Percentiles rank a stretch among this genome's conserved stretches.
These are phyloP conservation scores for Helicoverpa assulta DNA, from an alignment of 2,888 invertebrate genomes.

Conservation along the genomic window DNA sequence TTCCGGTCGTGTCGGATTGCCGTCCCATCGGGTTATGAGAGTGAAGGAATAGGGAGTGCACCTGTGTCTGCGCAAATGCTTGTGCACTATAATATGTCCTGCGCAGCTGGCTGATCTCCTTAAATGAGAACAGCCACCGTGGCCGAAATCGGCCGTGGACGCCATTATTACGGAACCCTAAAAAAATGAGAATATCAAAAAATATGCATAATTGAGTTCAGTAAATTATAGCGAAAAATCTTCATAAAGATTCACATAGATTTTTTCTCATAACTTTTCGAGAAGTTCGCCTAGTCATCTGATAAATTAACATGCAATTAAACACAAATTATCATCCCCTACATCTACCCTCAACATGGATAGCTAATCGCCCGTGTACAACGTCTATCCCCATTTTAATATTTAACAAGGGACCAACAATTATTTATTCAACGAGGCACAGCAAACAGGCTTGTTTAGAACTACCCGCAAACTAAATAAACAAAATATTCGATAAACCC, in stretches of 20 bases:
- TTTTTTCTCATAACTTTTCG: not conserved
- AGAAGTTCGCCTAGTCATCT: not conserved
- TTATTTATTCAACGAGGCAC: constrained; percentile 85
- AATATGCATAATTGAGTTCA: not conserved
- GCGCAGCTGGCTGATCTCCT: no score
- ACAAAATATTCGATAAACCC: constrained; percentile 82
- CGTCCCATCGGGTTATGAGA: no score
- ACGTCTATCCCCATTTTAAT: constrained; percentile 74
- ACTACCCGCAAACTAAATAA: constrained; percentile 80
- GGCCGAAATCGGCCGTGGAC: no score
- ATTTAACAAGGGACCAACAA: constrained; percentile 81
- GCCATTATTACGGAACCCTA: no score
- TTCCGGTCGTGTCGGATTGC: no score
- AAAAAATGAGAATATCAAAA: not conserved
- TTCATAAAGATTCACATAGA: not conserved
- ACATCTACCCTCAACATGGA: constrained; percentile 58
- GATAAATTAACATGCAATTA: constrained; percentile 14
- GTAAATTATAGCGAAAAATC: not conserved
- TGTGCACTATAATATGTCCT: no score
- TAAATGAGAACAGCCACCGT: no score
- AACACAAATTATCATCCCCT: constrained; percentile 31
- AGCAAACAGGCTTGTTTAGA: constrained; percentile 78
- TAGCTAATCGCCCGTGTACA: constrained; percentile 66
- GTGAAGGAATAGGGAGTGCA: no score
- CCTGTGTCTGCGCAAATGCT: no score